Evolutionary conservation across 2,888 invertebrate genomes (phyloP), one percentile per base, ranked within the genome.

Genomic region (Zootermopsis nevadensis): DNA sequence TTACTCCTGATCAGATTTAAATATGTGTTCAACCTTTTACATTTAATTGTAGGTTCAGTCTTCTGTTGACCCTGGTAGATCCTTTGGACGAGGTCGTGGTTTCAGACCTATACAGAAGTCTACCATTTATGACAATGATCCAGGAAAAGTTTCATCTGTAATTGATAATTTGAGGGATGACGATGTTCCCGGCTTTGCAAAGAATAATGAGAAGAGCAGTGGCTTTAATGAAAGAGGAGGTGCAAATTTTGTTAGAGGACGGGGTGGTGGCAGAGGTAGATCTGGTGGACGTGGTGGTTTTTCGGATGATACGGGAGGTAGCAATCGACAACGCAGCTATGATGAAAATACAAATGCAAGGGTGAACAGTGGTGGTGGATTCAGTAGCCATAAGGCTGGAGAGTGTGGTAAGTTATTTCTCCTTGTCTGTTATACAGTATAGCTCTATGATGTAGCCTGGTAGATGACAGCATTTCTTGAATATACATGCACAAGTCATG

Each of bases 71-170:
- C 90, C 90, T 82, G 92, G 92, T 1, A 91, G 90, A 86, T 91
- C 91, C 85, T 89, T 92, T 69, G 89, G 91, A 0, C 88, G 89
- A 69, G 92, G 92, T 42, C 88, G 92, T 86, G 92, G 92, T 7
- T 92, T 91, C 84, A 88, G 88, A 38, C 90, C 91, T 35, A 90
- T 91, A 86, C 85, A 87, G 82, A 33, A 69, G 19, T 12, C 19
- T 15, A 0, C 22, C n/a, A 35, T n/a, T 1, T 24, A 60, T 15
- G 35, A 31, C 15, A 27, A 2, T 35, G 19, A 12, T 12, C 38
- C 79, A 31, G 79, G 66, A 4, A 19, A 10, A 15, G 8, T 35
- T 8, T 35, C 66, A n/a, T 10, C 6, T 38, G 35, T 19, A 27
- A 7, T 6, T 60, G 79, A 66, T 79, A 66, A 31, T 66, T 38